A percentile compares a stretch with the other conserved stretches of the same genome.
Conservation (phyloP, 2,888 invertebrate genomes). For the Eristalis arbustorum region DNA sequence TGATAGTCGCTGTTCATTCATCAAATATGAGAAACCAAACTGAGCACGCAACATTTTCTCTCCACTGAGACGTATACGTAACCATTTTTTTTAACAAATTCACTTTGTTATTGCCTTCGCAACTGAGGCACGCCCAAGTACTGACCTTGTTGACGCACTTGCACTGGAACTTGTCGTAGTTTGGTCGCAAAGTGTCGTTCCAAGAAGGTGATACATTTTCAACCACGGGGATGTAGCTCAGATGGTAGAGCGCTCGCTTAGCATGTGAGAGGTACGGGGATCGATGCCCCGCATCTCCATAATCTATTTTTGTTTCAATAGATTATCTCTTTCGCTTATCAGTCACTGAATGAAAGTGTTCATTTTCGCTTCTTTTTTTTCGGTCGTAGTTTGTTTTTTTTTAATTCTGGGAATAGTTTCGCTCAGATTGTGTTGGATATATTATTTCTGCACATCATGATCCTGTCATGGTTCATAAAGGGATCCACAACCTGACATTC, state of each 20-base stretch:
- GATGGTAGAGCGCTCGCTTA: conserved; percentile 80
- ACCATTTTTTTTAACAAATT: not conserved
- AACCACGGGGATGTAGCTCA: conserved; percentile 80
- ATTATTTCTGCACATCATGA: too few relatives aligned
- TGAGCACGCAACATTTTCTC: not conserved
- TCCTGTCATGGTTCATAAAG: too few relatives aligned
- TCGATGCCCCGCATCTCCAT: conserved; percentile 80
- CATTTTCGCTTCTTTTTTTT: not conserved
- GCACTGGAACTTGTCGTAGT: not conserved
- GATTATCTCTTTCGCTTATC: not conserved
- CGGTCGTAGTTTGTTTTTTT: too few relatives aligned
- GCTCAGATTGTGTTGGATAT: too few relatives aligned
- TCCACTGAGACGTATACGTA: conserved; percentile 16
- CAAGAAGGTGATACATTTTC: not conserved
- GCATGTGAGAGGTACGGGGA: conserved; percentile 78
- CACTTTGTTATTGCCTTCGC: not conserved
- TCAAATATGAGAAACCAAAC: too few relatives aligned
- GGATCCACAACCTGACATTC: too few relatives aligned
- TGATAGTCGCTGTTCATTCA: too few relatives aligned
- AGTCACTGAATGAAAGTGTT: not conserved
- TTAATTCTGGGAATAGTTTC: too few relatives aligned
- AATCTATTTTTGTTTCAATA: not conserved
- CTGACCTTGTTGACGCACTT: not conserved
- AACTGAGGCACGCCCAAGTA: not conserved
- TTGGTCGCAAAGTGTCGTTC: not conserved